These are phyloP conservation scores for Thryonomys swinderianus DNA, from an alignment of 2,113 vertebrate species.

Conservation along the genomic window DNA sequence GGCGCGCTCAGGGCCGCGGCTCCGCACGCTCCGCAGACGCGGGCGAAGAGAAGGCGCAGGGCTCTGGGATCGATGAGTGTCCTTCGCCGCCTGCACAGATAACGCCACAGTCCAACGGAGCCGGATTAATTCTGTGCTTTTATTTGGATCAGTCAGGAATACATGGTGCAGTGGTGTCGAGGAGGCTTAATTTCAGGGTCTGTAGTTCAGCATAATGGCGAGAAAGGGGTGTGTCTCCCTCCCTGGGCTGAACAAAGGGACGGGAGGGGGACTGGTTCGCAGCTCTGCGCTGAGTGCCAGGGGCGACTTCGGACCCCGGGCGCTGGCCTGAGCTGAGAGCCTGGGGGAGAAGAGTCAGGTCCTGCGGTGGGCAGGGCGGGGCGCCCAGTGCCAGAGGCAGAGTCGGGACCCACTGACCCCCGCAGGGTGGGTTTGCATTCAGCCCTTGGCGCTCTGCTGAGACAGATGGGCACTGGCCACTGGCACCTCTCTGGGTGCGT, in stretches of 20 bases:
- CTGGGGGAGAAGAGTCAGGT: rapidly evolving
- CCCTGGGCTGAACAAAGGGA: background rate
- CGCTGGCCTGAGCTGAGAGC: rapidly evolving
- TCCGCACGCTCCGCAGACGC: background rate
- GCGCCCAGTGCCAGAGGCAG: too few relatives aligned
- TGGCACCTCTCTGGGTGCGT: too few relatives aligned
- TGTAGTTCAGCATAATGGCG: background rate
- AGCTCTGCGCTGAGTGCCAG: background rate
- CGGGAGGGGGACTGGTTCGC: background rate
- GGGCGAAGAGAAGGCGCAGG: background rate
- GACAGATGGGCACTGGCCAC: rapidly evolving
- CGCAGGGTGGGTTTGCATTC: rapidly evolving
- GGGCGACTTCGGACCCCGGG: rapidly evolving
- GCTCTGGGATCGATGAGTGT: background rate
- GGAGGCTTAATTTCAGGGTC: constrained; percentile 6
- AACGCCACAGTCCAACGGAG: background rate
- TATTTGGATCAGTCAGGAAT: background rate
- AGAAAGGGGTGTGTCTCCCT: rapidly evolving
- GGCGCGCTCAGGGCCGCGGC: background rate
- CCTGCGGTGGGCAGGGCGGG: rapidly evolving
- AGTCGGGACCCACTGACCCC: rapidly evolving
- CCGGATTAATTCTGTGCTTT: background rate
- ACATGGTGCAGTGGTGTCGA: rapidly evolving
- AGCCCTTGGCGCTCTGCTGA: rapidly evolving
- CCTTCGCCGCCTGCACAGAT: background rate